phyloP scores from a whole-genome alignment of 2,113 vertebrate genomes.

The Perca schrenkii region DNA sequence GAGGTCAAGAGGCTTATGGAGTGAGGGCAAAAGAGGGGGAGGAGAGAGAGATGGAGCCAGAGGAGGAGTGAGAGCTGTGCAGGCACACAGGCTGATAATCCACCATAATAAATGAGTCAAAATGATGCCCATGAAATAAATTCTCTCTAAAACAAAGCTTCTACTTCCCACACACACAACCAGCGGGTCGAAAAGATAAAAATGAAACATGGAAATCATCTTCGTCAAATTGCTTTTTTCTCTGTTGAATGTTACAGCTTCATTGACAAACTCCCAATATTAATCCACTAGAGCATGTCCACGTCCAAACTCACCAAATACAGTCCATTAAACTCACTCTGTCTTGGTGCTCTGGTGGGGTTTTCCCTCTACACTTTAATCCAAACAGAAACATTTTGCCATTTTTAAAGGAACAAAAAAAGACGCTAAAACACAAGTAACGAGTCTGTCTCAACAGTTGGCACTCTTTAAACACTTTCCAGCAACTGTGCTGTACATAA shows the following conservation, averaged over 20 bases:
- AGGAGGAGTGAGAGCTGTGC: conserved; percentile 52
- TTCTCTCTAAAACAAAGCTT: conserved; percentile 53
- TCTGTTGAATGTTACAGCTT: conserved; percentile 8
- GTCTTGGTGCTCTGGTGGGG: background rate
- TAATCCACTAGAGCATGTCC: conserved; percentile 16
- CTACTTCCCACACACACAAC: conserved; percentile 49
- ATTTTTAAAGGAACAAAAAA: conserved; percentile 10
- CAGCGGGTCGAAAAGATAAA: conserved; percentile 35
- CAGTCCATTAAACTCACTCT: conserved; percentile 27
- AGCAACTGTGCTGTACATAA: conserved; percentile 15
- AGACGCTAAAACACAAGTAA: conserved; percentile 27
- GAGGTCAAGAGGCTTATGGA: conserved; percentile 72
- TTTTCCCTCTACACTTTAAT: background rate
- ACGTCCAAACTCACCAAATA: conserved; percentile 31
- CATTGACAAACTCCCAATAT: conserved; percentile 23
- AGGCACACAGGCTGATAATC: conserved; percentile 39
- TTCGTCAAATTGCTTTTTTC: conserved; percentile 38
- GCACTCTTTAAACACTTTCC: conserved; percentile 55
- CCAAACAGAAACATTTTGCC: conserved; percentile 43
- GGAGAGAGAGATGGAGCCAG: conserved; percentile 58
- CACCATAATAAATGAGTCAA: conserved; percentile 38
- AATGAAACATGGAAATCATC: conserved; percentile 12
- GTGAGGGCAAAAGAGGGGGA: conserved; percentile 67
- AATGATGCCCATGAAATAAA: conserved; percentile 48
- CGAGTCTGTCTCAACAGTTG: conserved; percentile 13